These are phyloP conservation scores for Tholera decimalis DNA, from an alignment of 2,888 invertebrate species.

Conservation along the genomic window DNA sequence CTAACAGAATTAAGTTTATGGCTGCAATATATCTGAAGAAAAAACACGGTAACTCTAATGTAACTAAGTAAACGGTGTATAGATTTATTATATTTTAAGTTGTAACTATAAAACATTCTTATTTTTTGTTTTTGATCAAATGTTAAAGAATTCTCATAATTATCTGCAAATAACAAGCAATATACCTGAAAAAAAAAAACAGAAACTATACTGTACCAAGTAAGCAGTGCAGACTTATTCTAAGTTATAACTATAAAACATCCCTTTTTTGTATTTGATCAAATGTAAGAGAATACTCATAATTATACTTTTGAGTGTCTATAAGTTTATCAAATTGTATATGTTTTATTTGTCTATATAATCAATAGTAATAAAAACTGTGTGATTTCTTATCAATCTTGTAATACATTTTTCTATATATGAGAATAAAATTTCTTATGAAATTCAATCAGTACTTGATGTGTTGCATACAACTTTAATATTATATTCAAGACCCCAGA, in stretches of 20 bases:
- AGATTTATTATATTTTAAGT: neutral
- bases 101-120: constrained; percentile 15
- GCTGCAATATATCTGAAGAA: neutral
- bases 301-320: neutral
- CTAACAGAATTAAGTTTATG: neutral
- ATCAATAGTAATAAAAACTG: neutral
- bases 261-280: constrained; percentile 25
- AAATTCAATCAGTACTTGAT: neutral
- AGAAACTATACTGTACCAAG: too few species aligned
- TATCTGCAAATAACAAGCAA: too few species aligned
- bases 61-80: neutral
- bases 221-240: too few species aligned
- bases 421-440: neutral
- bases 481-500: neutral
- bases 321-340: constrained; percentile 3
- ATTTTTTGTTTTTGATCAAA: constrained; percentile 16
- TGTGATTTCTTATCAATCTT: neutral
- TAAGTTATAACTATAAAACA: neutral
- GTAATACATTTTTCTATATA: neutral
- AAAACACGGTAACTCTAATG: neutral
- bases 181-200: too few species aligned
- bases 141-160: constrained; percentile 32
- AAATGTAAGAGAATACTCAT: constrained; percentile 36
- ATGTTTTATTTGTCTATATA: neutral
- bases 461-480: constrained; percentile 5